A percentile compares a stretch with the other conserved stretches of the same genome.
phyloP scores from a whole-genome alignment of 2,888 invertebrate genomes.

The Ophonus ardosiacus region DNA sequence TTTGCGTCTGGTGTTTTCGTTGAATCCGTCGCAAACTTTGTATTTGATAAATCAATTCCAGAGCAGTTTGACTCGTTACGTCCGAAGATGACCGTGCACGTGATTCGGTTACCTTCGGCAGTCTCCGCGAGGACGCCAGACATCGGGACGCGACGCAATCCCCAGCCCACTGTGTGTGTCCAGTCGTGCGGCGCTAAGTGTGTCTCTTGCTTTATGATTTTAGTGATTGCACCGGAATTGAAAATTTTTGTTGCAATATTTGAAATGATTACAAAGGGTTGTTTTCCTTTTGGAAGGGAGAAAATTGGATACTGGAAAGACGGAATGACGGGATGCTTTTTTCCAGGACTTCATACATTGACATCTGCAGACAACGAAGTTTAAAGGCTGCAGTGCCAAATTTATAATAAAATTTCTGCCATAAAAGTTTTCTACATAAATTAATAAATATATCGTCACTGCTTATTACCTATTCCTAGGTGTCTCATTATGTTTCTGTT shows the following conservation, averaged over 20 bases:
- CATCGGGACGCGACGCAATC: conserved; percentile 42
- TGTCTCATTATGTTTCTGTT: too few species aligned
- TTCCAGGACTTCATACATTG: neutral
- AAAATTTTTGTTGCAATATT: conserved; percentile 44
- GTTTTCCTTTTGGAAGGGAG: conserved; percentile 6
- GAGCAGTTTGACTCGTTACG: conserved; percentile 50
- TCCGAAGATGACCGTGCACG: conserved; percentile 52
- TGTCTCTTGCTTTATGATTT: conserved; percentile 49
- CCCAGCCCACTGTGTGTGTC: conserved; percentile 47
- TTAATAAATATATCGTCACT: too few species aligned
- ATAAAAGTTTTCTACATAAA: too few species aligned
- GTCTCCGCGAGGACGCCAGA: conserved; percentile 18
- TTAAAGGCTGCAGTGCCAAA: too few species aligned
- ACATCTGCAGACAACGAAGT: too few species aligned
- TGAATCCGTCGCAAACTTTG: conserved; percentile 70
- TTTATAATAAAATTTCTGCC: too few species aligned
- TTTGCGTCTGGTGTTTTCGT: conserved; percentile 24
- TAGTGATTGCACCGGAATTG: conserved; percentile 50
- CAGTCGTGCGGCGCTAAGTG: conserved; percentile 56
- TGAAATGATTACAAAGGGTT: conserved; percentile 30
- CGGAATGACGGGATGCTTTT: neutral
- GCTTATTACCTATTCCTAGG: too few species aligned
- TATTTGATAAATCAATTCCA: conserved; percentile 66
- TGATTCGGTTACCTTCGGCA: conserved; percentile 57
- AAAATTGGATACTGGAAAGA: conserved; percentile 20